Percentiles rank a stretch among this genome's conserved stretches.
phyloP scores from a whole-genome alignment of 2,888 invertebrate genomes.

The Trichopria drosophilae region DNA sequence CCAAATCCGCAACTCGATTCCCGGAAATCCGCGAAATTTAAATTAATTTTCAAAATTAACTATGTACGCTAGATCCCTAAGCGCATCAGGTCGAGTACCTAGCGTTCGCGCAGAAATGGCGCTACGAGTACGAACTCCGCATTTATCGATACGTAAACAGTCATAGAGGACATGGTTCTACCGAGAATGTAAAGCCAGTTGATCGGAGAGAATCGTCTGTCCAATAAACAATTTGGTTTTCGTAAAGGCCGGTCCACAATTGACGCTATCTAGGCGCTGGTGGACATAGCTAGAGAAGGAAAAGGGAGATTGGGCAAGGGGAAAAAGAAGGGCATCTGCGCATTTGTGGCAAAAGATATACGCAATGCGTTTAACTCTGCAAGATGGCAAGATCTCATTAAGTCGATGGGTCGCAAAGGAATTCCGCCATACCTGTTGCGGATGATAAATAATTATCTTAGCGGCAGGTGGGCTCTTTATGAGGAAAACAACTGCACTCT shows the following conservation, averaged over 20 bases:
- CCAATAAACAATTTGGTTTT: conserved; percentile 23
- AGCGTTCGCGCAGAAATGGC: no score
- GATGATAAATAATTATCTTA: conserved; percentile 17
- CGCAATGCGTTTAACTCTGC: conserved; percentile 21
- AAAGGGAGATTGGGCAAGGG: conserved; percentile 12
- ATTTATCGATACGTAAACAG: no score
- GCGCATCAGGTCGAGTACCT: no score
- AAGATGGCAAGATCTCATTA: conserved; percentile 4
- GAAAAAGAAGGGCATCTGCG: conserved; percentile 19
- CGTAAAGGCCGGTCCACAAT: conserved; percentile 23
- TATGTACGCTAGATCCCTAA: no score
- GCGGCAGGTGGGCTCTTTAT: conserved; percentile 9
- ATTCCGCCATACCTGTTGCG: conserved; percentile 7
- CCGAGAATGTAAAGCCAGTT: conserved; percentile 12
- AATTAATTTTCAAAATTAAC: no score
- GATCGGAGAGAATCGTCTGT: conserved; percentile 10
- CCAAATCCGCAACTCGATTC: no score
- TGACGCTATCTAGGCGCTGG: conserved; percentile 13
- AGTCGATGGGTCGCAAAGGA: not conserved
- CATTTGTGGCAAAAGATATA: conserved; percentile 11
- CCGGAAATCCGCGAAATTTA: no score
- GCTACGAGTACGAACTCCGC: no score
- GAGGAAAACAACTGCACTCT: conserved; percentile 3
- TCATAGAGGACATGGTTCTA: conserved; percentile 14
- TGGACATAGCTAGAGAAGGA: not conserved